These are phyloP conservation scores for Aldrovandia affinis DNA, from an alignment of 2,797 vertebrate genomes.

Conservation along the genomic window DNA sequence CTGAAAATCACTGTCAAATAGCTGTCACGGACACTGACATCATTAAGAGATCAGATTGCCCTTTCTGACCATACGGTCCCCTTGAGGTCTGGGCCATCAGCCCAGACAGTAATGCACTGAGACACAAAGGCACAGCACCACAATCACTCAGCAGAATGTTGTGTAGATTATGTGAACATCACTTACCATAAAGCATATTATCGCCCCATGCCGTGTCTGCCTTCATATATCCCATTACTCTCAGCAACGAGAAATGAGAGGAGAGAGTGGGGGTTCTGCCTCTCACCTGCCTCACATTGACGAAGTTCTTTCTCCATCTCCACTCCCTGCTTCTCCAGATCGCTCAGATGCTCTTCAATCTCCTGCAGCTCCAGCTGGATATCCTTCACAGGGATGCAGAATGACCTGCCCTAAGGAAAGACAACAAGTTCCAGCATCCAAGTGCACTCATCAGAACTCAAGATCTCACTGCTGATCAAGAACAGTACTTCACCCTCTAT, in stretches of 20 bases:
- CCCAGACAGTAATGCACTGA: too few relatives aligned
- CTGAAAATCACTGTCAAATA: too few relatives aligned
- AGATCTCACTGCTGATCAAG: neutral
- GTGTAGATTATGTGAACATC: too few relatives aligned
- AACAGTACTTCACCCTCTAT: neutral
- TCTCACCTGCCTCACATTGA: conserved; percentile 84
- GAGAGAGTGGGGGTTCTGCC: neutral
- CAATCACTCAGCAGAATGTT: too few relatives aligned
- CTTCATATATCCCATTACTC: neutral
- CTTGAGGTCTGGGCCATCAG: too few relatives aligned
- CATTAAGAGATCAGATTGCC: too few relatives aligned
- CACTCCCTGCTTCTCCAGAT: conserved; percentile 84
- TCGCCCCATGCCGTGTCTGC: neutral
- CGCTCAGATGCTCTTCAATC: conserved; percentile 82
- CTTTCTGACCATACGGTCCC: too few relatives aligned
- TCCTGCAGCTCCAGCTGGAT: conserved; percentile 80
- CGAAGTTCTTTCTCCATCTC: conserved; percentile 87
- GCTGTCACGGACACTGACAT: too few relatives aligned
- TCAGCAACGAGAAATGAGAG: conserved; percentile 10
- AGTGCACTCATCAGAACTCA: neutral
- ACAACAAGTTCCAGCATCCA: conserved; percentile 18
- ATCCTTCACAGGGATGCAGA: conserved; percentile 75
- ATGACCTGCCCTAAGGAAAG: conserved; percentile 69
- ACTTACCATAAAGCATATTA: too few relatives aligned
- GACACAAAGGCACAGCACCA: too few relatives aligned